Evolutionary conservation across 2,888 invertebrate species (phyloP).

Genomic region (Nomada flava): DNA sequence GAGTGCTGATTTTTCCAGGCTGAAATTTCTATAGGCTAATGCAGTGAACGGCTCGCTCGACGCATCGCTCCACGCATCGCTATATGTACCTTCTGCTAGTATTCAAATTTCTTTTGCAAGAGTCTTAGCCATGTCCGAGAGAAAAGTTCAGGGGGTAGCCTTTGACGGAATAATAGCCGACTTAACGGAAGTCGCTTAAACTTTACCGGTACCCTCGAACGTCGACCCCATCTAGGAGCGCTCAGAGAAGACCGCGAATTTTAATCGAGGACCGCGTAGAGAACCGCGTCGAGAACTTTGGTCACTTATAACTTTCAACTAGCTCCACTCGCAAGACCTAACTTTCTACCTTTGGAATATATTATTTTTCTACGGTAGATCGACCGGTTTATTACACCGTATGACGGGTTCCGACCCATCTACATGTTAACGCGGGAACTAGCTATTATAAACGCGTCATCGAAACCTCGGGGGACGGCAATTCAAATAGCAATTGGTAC

Average conservation of each 20-base stretch:
- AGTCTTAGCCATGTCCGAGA: constrained; percentile 60
- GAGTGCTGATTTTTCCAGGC: not conserved
- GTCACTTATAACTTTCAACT: constrained; percentile 36
- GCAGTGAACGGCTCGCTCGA: not conserved
- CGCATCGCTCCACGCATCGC: not conserved
- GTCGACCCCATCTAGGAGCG: constrained; percentile 28
- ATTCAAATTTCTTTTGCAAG: constrained; percentile 65
- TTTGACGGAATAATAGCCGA: constrained; percentile 62
- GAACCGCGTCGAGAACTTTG: constrained; percentile 42
- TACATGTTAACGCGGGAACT: not conserved
- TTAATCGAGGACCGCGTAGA: constrained; percentile 59
- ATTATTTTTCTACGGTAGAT: constrained; percentile 22
- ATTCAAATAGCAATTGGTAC: too few relatives aligned
- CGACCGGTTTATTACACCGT: constrained; percentile 5
- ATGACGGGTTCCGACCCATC: not conserved
- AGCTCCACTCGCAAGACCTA: not conserved
- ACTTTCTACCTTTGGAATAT: constrained; percentile 19
- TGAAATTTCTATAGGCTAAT: constrained; percentile 1
- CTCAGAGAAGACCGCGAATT: constrained; percentile 56
- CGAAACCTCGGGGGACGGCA: not conserved
- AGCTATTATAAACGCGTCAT: too few relatives aligned
- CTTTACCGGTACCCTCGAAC: constrained; percentile 43
- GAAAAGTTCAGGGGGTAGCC: constrained; percentile 10
- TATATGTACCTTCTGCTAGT: constrained; percentile 22
- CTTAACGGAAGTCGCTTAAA: constrained; percentile 65